Evolutionary conservation across 2,113 vertebrate genomes (phyloP).

Genomic region (Podarcis cretensis): DNA sequence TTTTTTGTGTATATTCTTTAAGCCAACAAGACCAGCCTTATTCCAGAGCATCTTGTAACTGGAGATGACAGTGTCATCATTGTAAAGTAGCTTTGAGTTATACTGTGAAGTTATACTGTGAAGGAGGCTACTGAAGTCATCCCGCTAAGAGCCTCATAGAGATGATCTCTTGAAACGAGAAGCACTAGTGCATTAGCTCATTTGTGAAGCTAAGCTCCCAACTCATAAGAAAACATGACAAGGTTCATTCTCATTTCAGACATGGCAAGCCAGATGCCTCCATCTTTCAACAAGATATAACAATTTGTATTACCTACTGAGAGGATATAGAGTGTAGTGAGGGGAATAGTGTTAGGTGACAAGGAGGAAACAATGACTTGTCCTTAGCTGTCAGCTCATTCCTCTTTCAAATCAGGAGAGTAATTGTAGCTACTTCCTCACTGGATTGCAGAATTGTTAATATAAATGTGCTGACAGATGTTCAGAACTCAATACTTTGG

Average conservation of each 20-base stretch:
- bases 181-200: background rate
- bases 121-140: background rate
- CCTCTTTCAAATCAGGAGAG: background rate
- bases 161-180: background rate
- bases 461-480: slow-evolving; percentile 5
- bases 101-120: background rate
- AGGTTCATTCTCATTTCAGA: background rate
- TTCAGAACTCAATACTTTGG: background rate
- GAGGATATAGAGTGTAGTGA: background rate
- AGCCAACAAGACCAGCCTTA: background rate
- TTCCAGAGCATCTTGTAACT: background rate
- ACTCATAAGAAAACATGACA: background rate
- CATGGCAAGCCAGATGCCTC: background rate
- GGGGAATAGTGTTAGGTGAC: background rate
- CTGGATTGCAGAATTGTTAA: background rate
- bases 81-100: background rate
- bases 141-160: background rate
- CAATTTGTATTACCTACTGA: background rate
- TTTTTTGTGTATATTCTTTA: background rate
- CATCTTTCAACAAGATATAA: background rate
- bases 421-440: background rate
- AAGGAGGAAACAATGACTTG: slow-evolving; percentile 9
- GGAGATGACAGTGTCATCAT: background rate
- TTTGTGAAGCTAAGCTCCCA: background rate
- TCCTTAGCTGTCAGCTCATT: background rate